A percentile compares a stretch with the other conserved stretches of the same genome.
phyloP scores from a whole-genome alignment of 1,140 invertebrate genomes.

The Bombus haemorrhoidalis region DNA sequence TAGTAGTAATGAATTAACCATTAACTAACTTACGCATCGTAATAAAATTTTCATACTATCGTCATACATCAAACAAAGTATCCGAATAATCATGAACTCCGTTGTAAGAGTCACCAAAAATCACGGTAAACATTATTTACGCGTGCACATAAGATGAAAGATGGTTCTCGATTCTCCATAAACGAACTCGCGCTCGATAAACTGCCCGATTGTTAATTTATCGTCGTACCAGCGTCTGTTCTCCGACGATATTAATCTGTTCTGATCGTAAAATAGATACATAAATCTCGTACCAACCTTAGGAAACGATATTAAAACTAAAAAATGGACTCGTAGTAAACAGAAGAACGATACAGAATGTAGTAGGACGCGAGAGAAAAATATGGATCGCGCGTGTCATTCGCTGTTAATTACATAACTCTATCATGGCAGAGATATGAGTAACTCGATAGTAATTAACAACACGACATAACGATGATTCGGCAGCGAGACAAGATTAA shows the following conservation, averaged over 20 bases:
- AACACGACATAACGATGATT: not conserved
- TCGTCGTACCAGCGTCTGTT: not conserved
- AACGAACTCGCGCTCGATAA: no score
- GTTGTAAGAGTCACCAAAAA: no score
- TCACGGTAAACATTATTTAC: no score
- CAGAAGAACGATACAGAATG: not conserved
- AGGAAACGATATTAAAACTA: not conserved
- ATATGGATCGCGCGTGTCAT: not conserved
- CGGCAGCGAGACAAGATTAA: not conserved
- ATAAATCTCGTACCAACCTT: not conserved
- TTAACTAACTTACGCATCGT: no score
- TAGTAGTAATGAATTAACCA: no score
- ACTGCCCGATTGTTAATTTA: conserved; percentile 8
- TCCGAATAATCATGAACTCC: no score
- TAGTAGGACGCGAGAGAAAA: not conserved
- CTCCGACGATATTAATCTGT: not conserved
- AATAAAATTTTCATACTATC: no score
- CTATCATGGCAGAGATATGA: not conserved
- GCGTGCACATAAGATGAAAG: not conserved
- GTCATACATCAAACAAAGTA: no score
- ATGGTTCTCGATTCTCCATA: not conserved
- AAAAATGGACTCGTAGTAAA: not conserved
- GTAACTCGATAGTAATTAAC: not conserved
- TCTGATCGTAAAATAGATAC: not conserved
- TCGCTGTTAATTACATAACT: not conserved